phyloP scores from a whole-genome alignment of 2,113 vertebrate genomes.

The Poeciliopsis turrubarensis region DNA sequence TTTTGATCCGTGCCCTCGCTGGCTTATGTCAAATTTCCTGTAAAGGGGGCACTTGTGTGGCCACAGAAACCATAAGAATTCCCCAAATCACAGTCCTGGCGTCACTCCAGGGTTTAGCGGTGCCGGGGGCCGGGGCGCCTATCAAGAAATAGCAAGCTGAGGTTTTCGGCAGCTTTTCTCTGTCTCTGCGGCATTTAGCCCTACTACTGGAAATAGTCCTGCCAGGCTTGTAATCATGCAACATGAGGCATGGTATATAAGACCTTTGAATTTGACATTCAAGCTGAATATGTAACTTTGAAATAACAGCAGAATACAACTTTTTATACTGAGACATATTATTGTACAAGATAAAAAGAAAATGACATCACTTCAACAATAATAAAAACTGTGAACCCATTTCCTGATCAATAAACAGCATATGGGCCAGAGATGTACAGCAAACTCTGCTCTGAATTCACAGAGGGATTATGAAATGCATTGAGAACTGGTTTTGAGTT shows the following conservation, averaged over 20 bases:
- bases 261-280: constrained; percentile 13
- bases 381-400: neutral
- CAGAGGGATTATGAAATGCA: constrained; percentile 58
- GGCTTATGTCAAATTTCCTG: constrained; percentile 59
- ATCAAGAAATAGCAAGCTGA: constrained; percentile 69
- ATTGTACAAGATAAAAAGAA: neutral
- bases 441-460: constrained; percentile 64
- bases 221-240: constrained; percentile 56
- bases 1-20: constrained; percentile 42
- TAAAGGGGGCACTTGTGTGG: constrained; percentile 48
- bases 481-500: constrained; percentile 60
- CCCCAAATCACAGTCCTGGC: constrained; percentile 74
- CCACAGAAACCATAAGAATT: constrained; percentile 70
- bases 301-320: neutral
- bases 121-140: constrained; percentile 55
- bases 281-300: constrained; percentile 16
- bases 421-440: constrained; percentile 27
- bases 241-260: constrained; percentile 26
- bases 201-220: constrained; percentile 49
- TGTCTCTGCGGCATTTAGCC: constrained; percentile 49
- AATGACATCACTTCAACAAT: constrained; percentile 6
- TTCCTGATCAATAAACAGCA: constrained; percentile 23
- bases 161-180: constrained; percentile 57
- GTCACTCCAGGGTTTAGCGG: constrained; percentile 55
- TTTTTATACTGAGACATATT: neutral